Percentiles rank a stretch among this genome's conserved stretches.
phyloP scores from a whole-genome alignment of 2,113 vertebrate genomes.

The Leiothrix lutea region DNA sequence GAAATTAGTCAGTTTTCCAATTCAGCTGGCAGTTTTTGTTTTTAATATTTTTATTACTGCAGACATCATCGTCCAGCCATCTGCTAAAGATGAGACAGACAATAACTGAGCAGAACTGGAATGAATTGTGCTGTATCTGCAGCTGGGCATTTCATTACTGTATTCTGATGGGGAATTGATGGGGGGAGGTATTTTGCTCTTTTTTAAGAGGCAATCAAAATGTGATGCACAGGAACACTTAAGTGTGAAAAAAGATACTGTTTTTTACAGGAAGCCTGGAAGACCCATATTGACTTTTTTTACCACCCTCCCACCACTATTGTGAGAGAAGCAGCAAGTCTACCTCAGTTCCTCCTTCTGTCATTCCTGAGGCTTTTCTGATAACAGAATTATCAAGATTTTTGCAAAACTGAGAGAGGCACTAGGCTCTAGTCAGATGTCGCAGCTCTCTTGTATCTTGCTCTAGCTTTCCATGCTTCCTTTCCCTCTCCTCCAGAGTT shows the following conservation, averaged over 20 bases:
- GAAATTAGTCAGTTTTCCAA: conserved; percentile 52
- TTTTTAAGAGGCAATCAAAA: conserved; percentile 23
- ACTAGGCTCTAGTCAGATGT: not conserved
- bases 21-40: conserved; percentile 50
- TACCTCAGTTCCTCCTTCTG: not conserved
- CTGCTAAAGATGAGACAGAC: conserved; percentile 63
- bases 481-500: not conserved
- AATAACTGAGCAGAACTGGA: conserved; percentile 47
- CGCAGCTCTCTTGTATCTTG: not conserved
- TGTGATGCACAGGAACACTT: not conserved
- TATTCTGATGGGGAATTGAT: conserved; percentile 3
- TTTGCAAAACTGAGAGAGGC: not conserved
- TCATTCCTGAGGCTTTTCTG: not conserved
- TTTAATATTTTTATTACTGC: conserved; percentile 56
- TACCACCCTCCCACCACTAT: not conserved
- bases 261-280: not conserved
- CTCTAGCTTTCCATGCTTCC: not conserved
- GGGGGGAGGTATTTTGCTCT: not conserved
- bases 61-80: conserved; percentile 55
- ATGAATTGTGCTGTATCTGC: conserved; percentile 52
- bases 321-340: not conserved
- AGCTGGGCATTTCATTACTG: conserved; percentile 60
- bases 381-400: not conserved
- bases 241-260: not conserved
- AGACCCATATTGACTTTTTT: not conserved